Base-by-base conservation (phyloP, 2,797 vertebrate genomes). In the Spinus pinus region DNA sequence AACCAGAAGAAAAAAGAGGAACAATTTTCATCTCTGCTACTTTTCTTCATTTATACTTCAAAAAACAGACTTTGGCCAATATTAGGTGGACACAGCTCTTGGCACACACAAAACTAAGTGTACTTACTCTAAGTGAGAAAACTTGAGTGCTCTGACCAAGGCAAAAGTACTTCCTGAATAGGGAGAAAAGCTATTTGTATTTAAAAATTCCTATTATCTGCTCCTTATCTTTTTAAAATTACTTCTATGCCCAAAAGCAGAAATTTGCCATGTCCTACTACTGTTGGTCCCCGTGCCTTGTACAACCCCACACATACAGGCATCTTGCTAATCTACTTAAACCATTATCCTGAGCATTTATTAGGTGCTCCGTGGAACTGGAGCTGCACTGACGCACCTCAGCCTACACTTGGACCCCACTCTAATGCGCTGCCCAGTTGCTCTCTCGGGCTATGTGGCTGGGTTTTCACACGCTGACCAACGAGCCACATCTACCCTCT, bases 231-330 rank as follows among this genome's bases (percentile, higher is more conserved):
- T 72, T 33, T 14, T 41, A 69, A 22, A 69, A 6, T 41, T 62
- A 22, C 14, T 41, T 60, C 37, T 7, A n/a, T 17, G 30, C 0
- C 4, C 12, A 54, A 50, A 47, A 30, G 22, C 14, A 62, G 20
- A 50, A 35, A 23, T 16, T 2, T 30, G 39, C 39, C 23, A 20
- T 54, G 69, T 44, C 47, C 47, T 20, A 18, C 4, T 20, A 41
- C 0, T 13, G 7, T 15, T 28, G 7, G 27, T 25, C 6, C 24
- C 17, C 1, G 1, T 8, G 15, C 10, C 6, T 28, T 9, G 10
- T 10, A 33, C 5, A 65, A 30, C 3, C 4, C 16, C 2, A 4
- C n/a, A 13, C 10, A 66, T 19, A 58, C 2, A 25, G 6, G 28
- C n/a, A 51, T 33, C 49, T 19, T 6, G 3, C 5, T 46, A 12